Conservation (phyloP, 1,140 invertebrate genomes). For the Dryas iulia region DNA sequence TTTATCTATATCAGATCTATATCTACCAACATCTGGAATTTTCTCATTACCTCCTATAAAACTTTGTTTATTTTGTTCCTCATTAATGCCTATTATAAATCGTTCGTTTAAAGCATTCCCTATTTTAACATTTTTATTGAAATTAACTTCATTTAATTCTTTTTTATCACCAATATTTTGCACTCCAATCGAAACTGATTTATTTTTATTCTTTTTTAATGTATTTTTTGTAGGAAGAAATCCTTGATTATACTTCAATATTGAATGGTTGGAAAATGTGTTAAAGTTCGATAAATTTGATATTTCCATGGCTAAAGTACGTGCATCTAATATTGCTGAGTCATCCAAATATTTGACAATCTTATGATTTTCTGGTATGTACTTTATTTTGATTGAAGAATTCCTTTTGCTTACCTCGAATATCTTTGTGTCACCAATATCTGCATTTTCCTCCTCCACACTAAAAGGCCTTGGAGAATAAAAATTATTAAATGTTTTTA, state of each 20-base stretch:
- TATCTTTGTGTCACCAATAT: slow-evolving; percentile 36
- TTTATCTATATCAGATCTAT: slow-evolving; percentile 61
- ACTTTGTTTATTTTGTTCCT: slow-evolving; percentile 56
- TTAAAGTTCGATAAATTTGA: slow-evolving; percentile 51
- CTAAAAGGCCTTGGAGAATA: slow-evolving; percentile 52
- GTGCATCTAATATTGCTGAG: slow-evolving; percentile 39
- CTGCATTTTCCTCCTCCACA: slow-evolving; percentile 29
- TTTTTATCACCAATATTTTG: slow-evolving; percentile 22
- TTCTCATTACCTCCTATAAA: slow-evolving; percentile 56
- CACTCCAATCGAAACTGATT: slow-evolving; percentile 10
- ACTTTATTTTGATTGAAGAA: slow-evolving; percentile 50
- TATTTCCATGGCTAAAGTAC: slow-evolving; percentile 47
- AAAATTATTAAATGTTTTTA: slow-evolving; percentile 61
- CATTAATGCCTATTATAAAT: slow-evolving; percentile 50
- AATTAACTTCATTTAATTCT: slow-evolving; percentile 38
- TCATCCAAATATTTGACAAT: slow-evolving; percentile 35
- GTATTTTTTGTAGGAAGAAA: slow-evolving; percentile 40
- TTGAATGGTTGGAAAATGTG: slow-evolving; percentile 41
- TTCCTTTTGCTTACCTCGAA: slow-evolving; percentile 46
- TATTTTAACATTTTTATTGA: slow-evolving; percentile 63
- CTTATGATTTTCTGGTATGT: slow-evolving; percentile 51
- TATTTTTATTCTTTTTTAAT: slow-evolving; percentile 32
- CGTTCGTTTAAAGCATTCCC: slow-evolving; percentile 70
- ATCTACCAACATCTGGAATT: slow-evolving; percentile 64
- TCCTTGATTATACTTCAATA: slow-evolving; percentile 62